These are phyloP conservation scores for Gobiocypris rarus DNA, from an alignment of 2,113 vertebrate species.

Conservation along the genomic window DNA sequence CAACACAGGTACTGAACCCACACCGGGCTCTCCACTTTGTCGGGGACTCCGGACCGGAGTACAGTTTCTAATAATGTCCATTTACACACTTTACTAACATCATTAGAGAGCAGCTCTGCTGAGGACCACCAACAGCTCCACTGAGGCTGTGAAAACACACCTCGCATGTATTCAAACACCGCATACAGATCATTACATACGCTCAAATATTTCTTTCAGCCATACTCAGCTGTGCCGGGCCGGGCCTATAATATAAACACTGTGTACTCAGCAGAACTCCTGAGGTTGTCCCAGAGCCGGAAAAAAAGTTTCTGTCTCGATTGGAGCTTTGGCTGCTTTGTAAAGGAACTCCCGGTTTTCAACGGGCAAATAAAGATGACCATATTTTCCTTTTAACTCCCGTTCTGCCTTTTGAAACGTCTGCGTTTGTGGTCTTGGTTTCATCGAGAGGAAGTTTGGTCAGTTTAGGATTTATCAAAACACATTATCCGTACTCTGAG, in stretches of 20 bases:
- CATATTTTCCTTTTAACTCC: constrained; percentile 29
- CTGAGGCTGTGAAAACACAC: constrained; percentile 16
- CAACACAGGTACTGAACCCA: constrained; percentile 81
- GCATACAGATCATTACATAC: constrained; percentile 28
- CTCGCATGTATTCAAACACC: constrained; percentile 26
- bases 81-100: constrained; percentile 3
- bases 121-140: constrained; percentile 13
- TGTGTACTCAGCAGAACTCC: constrained; percentile 3
- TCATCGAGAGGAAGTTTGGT: constrained; percentile 38
- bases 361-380: background rate
- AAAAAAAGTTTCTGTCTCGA: constrained; percentile 15
- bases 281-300: constrained; percentile 26
- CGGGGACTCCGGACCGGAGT: background rate
- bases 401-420: constrained; percentile 31
- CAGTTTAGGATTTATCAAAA: constrained; percentile 26
- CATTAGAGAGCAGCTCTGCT: constrained; percentile 1
- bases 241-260: constrained; percentile 29
- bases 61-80: background rate
- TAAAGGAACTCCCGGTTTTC: constrained; percentile 30
- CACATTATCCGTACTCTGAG: constrained; percentile 22
- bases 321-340: constrained; percentile 15
- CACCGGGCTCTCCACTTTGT: constrained; percentile 11
- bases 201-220: constrained; percentile 32
- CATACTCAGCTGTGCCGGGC: constrained; percentile 20
- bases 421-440: constrained; percentile 20